phyloP scores from a whole-genome alignment of 2,888 invertebrate genomes.

The Ecliptopera silaceata region DNA sequence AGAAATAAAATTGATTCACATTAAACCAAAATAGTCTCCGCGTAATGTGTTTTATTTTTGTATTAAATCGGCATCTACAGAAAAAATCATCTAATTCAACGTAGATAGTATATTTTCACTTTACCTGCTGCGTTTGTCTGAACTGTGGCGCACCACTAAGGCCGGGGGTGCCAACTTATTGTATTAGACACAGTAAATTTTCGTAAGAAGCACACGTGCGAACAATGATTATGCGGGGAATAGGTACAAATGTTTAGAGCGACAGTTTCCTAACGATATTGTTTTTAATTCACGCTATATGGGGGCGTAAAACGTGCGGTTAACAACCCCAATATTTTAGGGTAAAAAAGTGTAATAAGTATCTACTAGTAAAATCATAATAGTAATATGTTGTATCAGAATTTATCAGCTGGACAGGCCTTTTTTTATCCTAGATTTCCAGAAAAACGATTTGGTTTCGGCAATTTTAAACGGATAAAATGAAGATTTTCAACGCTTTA shows the following conservation, averaged over 20 bases:
- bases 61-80: no score
- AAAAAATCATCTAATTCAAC: neutral
- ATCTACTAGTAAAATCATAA: no score
- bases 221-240: conserved; percentile 58
- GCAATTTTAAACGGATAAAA: no score
- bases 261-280: conserved; percentile 28
- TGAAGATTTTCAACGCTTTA: no score
- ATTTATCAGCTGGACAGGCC: no score
- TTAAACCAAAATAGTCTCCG: no score
- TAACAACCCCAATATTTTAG: conserved; percentile 16
- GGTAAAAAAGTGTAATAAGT: neutral
- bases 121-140: conserved; percentile 17
- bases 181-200: conserved; percentile 73
- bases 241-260: conserved; percentile 51
- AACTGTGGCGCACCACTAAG: conserved; percentile 36
- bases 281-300: conserved; percentile 28
- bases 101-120: neutral
- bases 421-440: no score
- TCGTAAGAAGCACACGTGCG: conserved; percentile 68
- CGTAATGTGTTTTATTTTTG: no score
- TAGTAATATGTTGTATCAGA: no score
- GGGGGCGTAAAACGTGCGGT: conserved; percentile 24
- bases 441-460: no score
- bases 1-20: no score
- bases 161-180: conserved; percentile 61